These are phyloP conservation scores for Mormyrus hasselquistii DNA, from an alignment of 2,797 vertebrate genomes.

Conservation along the genomic window DNA sequence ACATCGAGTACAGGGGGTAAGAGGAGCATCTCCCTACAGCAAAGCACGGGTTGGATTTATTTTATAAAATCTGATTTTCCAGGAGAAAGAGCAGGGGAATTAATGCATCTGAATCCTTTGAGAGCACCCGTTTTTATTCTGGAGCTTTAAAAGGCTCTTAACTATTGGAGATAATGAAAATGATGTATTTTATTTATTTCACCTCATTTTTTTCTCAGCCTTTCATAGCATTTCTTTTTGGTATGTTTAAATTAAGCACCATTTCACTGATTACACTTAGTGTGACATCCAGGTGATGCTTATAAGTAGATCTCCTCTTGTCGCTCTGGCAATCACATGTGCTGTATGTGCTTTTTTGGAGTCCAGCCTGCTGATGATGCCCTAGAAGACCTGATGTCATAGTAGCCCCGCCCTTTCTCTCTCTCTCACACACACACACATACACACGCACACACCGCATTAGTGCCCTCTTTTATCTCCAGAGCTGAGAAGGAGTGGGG, in stretches of 20 bases:
- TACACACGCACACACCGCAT: not conserved
- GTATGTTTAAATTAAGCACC: not conserved
- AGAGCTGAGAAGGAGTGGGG: constrained; percentile 98
- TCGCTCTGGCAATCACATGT: not conserved
- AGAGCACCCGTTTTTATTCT: not conserved
- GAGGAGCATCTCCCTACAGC: not conserved
- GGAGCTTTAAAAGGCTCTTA: not conserved
- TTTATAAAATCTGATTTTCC: not conserved
- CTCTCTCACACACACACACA: no score
- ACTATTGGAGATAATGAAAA: not conserved
- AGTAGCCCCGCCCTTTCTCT: not conserved
- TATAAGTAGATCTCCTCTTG: not conserved
- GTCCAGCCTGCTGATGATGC: not conserved
- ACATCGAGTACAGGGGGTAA: constrained; percentile 95
- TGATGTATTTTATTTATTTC: not conserved
- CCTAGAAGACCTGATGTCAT: not conserved
- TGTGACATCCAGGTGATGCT: not conserved
- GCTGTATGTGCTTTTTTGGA: not conserved
- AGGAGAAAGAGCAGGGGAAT: not conserved
- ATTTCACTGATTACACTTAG: not conserved
- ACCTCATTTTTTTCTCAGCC: not conserved
- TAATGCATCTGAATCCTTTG: not conserved
- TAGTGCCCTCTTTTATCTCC: constrained; percentile 17
- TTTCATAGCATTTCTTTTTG: not conserved
- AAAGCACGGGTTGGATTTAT: not conserved